phyloP scores from a whole-genome alignment of 1,140 invertebrate genomes.

The Nomia melanderi region DNA sequence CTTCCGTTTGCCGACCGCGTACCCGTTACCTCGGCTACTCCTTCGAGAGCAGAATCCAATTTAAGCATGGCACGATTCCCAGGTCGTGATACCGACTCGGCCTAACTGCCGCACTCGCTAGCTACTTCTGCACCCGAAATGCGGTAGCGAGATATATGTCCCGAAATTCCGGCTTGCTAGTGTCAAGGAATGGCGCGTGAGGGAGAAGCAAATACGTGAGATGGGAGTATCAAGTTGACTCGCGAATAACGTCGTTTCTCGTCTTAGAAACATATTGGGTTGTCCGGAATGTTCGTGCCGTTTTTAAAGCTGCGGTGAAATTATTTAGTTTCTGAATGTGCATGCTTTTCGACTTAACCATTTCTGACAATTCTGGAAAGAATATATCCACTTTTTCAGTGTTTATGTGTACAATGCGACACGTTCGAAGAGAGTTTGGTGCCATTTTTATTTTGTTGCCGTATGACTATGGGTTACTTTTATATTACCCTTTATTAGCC shows the following conservation, averaged over 20 bases:
- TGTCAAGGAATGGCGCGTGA: background rate
- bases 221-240: slow-evolving; percentile 3
- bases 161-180: slow-evolving; percentile 1
- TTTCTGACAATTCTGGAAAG: too few species aligned
- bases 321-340: too few species aligned
- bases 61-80: slow-evolving; percentile 67
- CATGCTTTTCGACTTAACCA: too few species aligned
- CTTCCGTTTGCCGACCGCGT: slow-evolving; percentile 64
- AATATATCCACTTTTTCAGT: too few species aligned
- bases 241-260: slow-evolving; percentile 1
- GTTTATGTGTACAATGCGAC: too few species aligned
- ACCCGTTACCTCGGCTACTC: slow-evolving; percentile 55
- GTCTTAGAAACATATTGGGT: background rate
- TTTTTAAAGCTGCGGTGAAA: background rate
- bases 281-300: background rate
- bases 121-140: slow-evolving; percentile 36
- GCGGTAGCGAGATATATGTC: background rate
- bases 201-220: slow-evolving; percentile 21
- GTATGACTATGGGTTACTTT: too few species aligned
- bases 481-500: too few species aligned
- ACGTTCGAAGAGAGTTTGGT: too few species aligned
- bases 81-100: slow-evolving; percentile 56
- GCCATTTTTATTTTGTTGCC: too few species aligned
- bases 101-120: slow-evolving; percentile 41
- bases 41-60: slow-evolving; percentile 70